Conservation (phyloP, 2,113 vertebrate species). For the Pelmatolapia mariae region DNA sequence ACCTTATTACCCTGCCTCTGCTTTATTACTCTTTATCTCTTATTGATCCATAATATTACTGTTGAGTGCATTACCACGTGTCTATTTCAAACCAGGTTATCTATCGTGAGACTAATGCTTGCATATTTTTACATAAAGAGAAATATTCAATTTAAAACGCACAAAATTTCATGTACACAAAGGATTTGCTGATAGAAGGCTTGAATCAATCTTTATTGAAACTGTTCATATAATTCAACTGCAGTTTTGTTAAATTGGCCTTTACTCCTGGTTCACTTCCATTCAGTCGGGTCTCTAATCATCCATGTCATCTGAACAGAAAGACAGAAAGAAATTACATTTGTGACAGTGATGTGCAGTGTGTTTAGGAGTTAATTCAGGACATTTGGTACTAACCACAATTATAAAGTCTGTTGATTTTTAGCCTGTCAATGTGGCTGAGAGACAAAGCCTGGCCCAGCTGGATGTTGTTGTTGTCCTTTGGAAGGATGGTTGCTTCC, state of each 20-base stretch:
- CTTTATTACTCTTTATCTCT: background rate
- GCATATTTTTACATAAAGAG: background rate
- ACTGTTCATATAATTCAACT: background rate
- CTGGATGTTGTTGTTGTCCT: conserved; percentile 44
- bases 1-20: background rate
- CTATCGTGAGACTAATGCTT: background rate
- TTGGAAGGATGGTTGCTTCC: conserved; percentile 67
- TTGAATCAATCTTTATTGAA: conserved; percentile 46
- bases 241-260: background rate
- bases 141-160: background rate
- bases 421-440: conserved; percentile 68
- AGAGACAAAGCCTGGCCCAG: conserved; percentile 62
- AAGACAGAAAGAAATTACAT: background rate
- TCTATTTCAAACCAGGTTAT: background rate
- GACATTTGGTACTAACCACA: conserved; percentile 50
- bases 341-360: background rate
- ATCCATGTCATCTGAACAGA: conserved; percentile 27
- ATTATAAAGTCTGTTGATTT: conserved; percentile 74
- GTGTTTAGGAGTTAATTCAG: background rate
- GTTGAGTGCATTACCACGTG: background rate
- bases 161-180: background rate
- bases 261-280: background rate
- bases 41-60: background rate
- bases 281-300: conserved; percentile 2
- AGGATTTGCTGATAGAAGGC: conserved; percentile 3